Evolutionary conservation across 2,888 invertebrate genomes (phyloP).

Genomic region (Augochlorella aurata): DNA sequence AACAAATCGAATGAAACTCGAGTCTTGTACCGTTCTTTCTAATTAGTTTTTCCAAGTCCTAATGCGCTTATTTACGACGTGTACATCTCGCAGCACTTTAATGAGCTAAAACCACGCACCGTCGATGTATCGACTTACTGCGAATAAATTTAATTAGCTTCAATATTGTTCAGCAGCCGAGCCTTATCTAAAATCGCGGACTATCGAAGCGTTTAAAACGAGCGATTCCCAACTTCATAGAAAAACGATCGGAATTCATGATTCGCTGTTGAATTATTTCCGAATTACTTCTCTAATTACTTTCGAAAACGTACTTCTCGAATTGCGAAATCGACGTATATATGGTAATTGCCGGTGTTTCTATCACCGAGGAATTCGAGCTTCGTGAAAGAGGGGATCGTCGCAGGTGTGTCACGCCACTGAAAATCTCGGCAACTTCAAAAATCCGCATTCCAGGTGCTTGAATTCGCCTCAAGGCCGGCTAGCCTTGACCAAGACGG

Average conservation of each 20-base stretch:
- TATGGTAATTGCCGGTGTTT: background rate
- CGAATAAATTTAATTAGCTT: background rate
- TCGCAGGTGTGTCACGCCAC: background rate
- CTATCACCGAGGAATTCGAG: background rate
- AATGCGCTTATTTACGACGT: background rate
- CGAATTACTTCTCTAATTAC: too few relatives aligned
- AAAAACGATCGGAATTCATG: too few relatives aligned
- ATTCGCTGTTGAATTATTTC: too few relatives aligned
- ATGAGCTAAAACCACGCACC: background rate
- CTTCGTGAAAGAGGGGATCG: background rate
- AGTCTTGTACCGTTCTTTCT: background rate
- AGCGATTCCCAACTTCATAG: background rate
- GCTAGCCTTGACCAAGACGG: conserved; percentile 7
- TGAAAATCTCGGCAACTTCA: background rate
- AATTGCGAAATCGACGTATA: too few relatives aligned
- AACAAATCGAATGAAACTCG: background rate
- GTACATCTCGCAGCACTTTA: background rate
- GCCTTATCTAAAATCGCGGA: background rate
- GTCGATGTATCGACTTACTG: background rate
- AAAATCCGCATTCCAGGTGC: conserved; percentile 41
- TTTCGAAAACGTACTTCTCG: too few relatives aligned
- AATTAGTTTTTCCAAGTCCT: too few relatives aligned
- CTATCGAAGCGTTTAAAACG: background rate
- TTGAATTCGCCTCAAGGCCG: conserved; percentile 50
- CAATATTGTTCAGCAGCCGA: background rate